These are phyloP conservation scores for Halesus radiatus DNA, from an alignment of 1,140 invertebrate species.

Conservation along the genomic window DNA sequence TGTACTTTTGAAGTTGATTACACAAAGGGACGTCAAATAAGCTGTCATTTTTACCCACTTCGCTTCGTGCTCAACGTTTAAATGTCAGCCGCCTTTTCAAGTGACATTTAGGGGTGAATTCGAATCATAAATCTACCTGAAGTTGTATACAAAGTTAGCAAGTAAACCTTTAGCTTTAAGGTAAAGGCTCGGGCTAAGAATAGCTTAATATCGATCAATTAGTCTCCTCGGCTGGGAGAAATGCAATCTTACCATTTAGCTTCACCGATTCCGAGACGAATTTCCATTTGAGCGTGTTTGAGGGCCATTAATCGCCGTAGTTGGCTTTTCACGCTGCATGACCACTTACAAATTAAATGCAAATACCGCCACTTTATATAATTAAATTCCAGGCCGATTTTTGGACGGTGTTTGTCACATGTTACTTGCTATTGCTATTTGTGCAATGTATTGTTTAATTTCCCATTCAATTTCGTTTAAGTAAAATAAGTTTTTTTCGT, in stretches of 20 bases:
- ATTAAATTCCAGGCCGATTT: conserved; percentile 36
- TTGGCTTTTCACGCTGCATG: conserved; percentile 47
- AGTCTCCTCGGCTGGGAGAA: conserved; percentile 23
- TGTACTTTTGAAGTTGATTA: not conserved
- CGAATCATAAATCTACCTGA: conserved; percentile 44
- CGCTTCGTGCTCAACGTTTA: conserved; percentile 29
- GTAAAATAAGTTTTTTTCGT: no score
- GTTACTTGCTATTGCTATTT: not conserved
- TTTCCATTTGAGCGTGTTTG: conserved; percentile 43
- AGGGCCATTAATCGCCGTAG: conserved; percentile 38
- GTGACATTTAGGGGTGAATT: conserved; percentile 42
- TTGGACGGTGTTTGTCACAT: conserved; percentile 24
- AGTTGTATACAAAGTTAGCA: conserved; percentile 1
- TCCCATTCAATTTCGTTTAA: not conserved
- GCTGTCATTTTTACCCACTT: conserved; percentile 15
- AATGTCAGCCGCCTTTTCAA: conserved; percentile 32
- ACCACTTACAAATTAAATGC: conserved; percentile 51
- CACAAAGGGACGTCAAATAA: conserved; percentile 10
- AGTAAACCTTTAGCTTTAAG: conserved; percentile 25
- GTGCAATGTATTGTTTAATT: not conserved
- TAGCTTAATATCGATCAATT: conserved; percentile 42
- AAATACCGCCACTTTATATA: conserved; percentile 49
- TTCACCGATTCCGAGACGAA: conserved; percentile 31
- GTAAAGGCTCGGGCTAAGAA: not conserved
- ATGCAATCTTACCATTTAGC: conserved; percentile 35